Base-by-base conservation (phyloP, 2,797 vertebrate species). In the Poeciliopsis infans region DNA sequence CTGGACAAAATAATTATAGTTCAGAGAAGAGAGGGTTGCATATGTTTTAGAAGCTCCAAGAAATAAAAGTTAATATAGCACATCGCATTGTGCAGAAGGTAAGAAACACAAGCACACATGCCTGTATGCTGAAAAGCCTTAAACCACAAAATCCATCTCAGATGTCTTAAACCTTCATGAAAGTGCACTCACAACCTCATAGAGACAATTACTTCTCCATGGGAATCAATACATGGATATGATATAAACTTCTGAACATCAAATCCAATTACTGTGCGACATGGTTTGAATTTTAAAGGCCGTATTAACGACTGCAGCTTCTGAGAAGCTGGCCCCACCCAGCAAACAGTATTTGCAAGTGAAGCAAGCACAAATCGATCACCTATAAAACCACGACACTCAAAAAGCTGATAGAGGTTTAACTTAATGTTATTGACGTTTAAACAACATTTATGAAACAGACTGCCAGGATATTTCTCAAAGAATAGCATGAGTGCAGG, bases 361-460 rank as follows among this genome's bases (percentile, higher is more conserved):
- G 78, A 83, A 79, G 76, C 74, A 69, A 87, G 79, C 45, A 49
- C 23, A 79, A 84, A 85, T 90, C 85, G 73, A 85, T 89, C 66
- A 39, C 28, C 73, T 81, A 64, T 77, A 78, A 86, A 83, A 83
- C 68, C 75, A 57, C 47, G 10, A 71, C 79, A 71, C 66, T 82
- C 31, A 72, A 66, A 87, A 77, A 76, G 77, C 82, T 80, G 51
- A 71, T 75, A 71, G 76, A 83, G 77, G 68, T 51, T 76, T 71
- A 46, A 85, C 74, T 80, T 79, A 80, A 83, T 57, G 47, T 76
- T 82, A 88, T 76, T 78, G 77, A 87, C 79, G 71, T 75, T 83
- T 72, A 75, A 88, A 83, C 72, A 88, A 83, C 68, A 79, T 81
- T 81, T 61, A 82, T 73, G 46, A 82, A 79, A 77, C 49, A 0